Conservation (phyloP, 2,888 invertebrate genomes). For the Mamestra brassicae region DNA sequence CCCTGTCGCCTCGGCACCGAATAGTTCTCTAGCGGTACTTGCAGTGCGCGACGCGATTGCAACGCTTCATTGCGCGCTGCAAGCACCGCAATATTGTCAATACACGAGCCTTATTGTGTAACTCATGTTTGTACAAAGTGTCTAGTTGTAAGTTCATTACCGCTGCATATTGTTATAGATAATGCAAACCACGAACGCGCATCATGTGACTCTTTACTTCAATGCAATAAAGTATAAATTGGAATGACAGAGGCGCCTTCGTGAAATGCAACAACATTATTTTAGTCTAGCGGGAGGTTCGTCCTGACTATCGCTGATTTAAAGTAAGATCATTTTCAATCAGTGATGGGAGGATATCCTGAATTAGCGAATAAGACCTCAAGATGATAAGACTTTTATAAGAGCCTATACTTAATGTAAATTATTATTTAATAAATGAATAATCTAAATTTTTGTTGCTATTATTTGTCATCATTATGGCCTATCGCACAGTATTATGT, state of each 20-base stretch:
- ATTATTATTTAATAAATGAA: slow-evolving; percentile 66
- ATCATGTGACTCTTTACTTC: slow-evolving; percentile 13
- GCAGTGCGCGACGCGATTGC: slow-evolving; percentile 12
- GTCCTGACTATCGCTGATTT: slow-evolving; percentile 9
- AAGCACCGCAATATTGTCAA: neutral
- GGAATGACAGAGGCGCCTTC: slow-evolving; percentile 1
- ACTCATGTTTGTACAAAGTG: slow-evolving; percentile 54
- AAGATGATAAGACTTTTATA: slow-evolving; percentile 33
- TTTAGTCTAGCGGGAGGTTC: neutral
- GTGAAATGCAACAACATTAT: slow-evolving; percentile 3
- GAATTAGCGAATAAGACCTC: slow-evolving; percentile 29
- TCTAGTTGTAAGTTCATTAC: slow-evolving; percentile 31
- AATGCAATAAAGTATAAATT: slow-evolving; percentile 15
- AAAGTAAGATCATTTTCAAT: slow-evolving; percentile 12
- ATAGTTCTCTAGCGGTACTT: slow-evolving; percentile 1
- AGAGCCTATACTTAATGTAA: slow-evolving; percentile 52
- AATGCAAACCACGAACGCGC: neutral
- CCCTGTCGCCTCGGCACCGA: neutral
- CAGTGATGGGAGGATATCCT: slow-evolving; percentile 22
- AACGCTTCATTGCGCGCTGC: slow-evolving; percentile 8
- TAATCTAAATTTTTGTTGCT: slow-evolving; percentile 46
- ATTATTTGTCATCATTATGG: neutral
- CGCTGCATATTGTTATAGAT: slow-evolving; percentile 20
- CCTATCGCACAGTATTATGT: too few relatives aligned
- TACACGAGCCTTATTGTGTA: slow-evolving; percentile 3